Conservation (phyloP, 2,888 invertebrate species). For the Apantesis nais region DNA sequence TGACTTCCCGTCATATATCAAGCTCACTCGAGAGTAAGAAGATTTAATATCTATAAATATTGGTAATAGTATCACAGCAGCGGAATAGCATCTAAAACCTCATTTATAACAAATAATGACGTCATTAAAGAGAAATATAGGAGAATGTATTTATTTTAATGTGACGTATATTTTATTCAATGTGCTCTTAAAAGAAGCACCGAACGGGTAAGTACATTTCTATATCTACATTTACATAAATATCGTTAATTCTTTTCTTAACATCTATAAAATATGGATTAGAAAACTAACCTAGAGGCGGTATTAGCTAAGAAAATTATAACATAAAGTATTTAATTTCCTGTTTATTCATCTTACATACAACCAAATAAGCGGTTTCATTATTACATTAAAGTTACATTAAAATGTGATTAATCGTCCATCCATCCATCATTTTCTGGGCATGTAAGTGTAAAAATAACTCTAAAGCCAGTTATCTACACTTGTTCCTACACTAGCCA, state of each 20-base stretch:
- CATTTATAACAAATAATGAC: slow-evolving; percentile 18
- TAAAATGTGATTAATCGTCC: too few relatives aligned
- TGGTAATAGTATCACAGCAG: neutral
- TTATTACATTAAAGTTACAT: too few relatives aligned
- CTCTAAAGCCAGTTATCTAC: too few relatives aligned
- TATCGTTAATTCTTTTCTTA: neutral
- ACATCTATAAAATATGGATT: neutral
- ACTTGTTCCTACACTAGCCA: too few relatives aligned
- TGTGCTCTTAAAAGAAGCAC: slow-evolving; percentile 3
- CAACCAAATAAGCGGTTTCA: too few relatives aligned
- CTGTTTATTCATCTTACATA: neutral
- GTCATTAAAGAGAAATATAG: slow-evolving; percentile 34
- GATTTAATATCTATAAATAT: neutral
- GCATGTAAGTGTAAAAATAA: too few relatives aligned
- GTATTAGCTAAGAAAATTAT: neutral
- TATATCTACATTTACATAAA: neutral
- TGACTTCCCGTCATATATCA: neutral
- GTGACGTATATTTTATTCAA: slow-evolving; percentile 29
- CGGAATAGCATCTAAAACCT: neutral
- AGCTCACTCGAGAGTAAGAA: neutral
- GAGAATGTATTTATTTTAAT: slow-evolving; percentile 31
- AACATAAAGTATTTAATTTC: neutral
- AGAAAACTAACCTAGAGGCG: neutral
- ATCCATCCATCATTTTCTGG: too few relatives aligned
- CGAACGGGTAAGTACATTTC: neutral